Base-by-base conservation (phyloP, 2,113 vertebrate species). In the Nerophis ophidion region DNA sequence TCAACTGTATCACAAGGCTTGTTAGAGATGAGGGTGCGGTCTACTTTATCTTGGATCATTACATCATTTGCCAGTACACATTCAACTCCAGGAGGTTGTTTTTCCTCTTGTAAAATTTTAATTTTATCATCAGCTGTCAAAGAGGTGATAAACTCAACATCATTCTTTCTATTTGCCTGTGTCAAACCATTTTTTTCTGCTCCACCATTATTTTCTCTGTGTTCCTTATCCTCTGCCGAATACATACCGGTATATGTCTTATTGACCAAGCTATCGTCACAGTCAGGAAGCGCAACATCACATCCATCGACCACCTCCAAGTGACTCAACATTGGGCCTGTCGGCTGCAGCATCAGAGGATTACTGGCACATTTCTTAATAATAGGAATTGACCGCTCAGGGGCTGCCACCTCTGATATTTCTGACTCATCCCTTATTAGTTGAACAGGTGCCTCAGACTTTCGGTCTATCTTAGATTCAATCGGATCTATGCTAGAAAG, bases 271-370 rank as follows among this genome's bases (percentile, higher is more conserved):
- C 34, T 57, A 60, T 47, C 47, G 46, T 70, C 68, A 74, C 65
- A 50, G n/a, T 72, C 72, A 57, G 75, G 70, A 62, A 71, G 57
- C 60, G 72, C 62, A 51, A 82, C 63, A 64, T 83, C 80, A 76
- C 44, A 65, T 63, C 86, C 85, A 34, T 61, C 77, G 71, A 79
- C 75, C 13, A 72, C 61, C 75, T 90, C 85, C 16, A 70, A 52
- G 60, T 89, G 87, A 84, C 76, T 89, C 76, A 89, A 75, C 84
- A 90, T 80, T 15, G 86, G 76, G 47, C 82, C 82, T 58, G 77
- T 72, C 72, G 79, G 65, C 57, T 19, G 69, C 55, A 83, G 63
- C 33, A 63, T 62, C 65, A 72, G 8, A 64, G 81, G 59, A 66
- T 76, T 72, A 66, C 50, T 71, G 71, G 57, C 52, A 69, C 17